Percentiles rank a stretch among this genome's conserved stretches.
Evolutionary conservation across 2,113 vertebrate genomes (phyloP).

Genomic region (Leptobrachium leishanense): DNA sequence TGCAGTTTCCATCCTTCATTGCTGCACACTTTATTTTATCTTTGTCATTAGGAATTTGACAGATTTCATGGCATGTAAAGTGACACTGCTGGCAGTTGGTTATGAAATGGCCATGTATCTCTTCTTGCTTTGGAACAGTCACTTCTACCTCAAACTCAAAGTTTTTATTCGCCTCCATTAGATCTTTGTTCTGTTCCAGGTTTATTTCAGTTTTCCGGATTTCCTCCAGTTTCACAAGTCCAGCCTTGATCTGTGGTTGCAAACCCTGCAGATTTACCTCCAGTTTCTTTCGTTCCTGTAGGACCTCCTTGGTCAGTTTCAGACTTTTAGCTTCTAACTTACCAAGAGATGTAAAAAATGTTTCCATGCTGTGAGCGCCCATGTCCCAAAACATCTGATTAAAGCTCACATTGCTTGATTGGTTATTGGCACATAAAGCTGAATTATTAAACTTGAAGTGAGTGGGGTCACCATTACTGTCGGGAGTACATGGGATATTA

Average conservation of each 20-base stretch:
- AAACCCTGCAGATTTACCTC: slow-evolving; percentile 37
- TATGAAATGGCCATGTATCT: neutral
- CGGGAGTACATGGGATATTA: slow-evolving; percentile 40
- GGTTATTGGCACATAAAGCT: neutral
- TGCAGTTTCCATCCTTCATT: no score
- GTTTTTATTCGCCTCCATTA: slow-evolving; percentile 38
- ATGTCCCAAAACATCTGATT: slow-evolving; percentile 45
- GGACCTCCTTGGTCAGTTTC: neutral
- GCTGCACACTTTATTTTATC: no score
- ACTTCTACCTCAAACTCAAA: slow-evolving; percentile 46
- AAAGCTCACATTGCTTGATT: neutral
- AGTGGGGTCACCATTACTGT: neutral
- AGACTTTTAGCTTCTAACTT: slow-evolving; percentile 18
- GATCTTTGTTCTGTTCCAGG: no score
- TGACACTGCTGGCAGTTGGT: slow-evolving; percentile 46
- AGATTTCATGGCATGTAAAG: slow-evolving; percentile 49
- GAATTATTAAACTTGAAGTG: slow-evolving; percentile 51
- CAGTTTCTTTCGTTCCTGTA: neutral
- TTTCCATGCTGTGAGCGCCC: slow-evolving; percentile 39
- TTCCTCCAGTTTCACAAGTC: slow-evolving; percentile 32
- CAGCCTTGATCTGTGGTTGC: slow-evolving; percentile 32
- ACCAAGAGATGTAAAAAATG: slow-evolving; percentile 24
- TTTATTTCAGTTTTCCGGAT: slow-evolving; percentile 43
- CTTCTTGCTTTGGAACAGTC: neutral
- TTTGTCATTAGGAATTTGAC: no score